Evolutionary conservation across 2,113 vertebrate species (phyloP), one percentile per base, ranked within the genome.

Genomic region (Lonchura striata): DNA sequence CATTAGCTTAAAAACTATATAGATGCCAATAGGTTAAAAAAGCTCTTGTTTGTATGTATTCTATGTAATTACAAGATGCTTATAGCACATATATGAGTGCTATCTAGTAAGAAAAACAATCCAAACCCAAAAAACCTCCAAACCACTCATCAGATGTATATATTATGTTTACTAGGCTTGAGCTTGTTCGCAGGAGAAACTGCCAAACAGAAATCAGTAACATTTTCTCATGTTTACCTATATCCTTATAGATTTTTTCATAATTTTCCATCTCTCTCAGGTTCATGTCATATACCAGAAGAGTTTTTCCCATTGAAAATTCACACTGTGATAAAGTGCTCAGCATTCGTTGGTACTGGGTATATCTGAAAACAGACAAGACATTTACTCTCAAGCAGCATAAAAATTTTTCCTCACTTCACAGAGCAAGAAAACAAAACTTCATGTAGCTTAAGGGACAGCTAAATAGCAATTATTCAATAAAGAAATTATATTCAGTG

Each of bases 191-290:
- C 15, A 31, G 27, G 10, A 69, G 8, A 84, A 87, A 75, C 1
- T 27, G 16, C 47, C 35, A 65, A 59, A 57, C 13, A 76, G 31
- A 82, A 87, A 60, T 6, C 2, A 79, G 22, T 64, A 79, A 30
- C 10, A 41, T 59, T 88, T 66, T 42, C 8, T 24, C 57, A 46
- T 83, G 80, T 60, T 98, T 98, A 99, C 99, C 99, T 95, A 99
- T 99, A 84, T 99, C 98, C 53, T 98, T 96, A 92, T 99, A 99
- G 93, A 99, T 99, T 96, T 98, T 99, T 97, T 99, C 99, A 92
- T 99, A 99, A 84, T 99, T 99, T 92, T 99, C 99, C 99, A 99
- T 99, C 97, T 99, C 99, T 91, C 98, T 98, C 54, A 99, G 98
- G 96, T 99, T 99, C 99, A 99, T 99, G 75, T 99, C 98, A 75